Percentiles rank a stretch among this genome's conserved stretches.
Conservation (phyloP, 2,113 vertebrate species). For the Sciurus niger region DNA sequence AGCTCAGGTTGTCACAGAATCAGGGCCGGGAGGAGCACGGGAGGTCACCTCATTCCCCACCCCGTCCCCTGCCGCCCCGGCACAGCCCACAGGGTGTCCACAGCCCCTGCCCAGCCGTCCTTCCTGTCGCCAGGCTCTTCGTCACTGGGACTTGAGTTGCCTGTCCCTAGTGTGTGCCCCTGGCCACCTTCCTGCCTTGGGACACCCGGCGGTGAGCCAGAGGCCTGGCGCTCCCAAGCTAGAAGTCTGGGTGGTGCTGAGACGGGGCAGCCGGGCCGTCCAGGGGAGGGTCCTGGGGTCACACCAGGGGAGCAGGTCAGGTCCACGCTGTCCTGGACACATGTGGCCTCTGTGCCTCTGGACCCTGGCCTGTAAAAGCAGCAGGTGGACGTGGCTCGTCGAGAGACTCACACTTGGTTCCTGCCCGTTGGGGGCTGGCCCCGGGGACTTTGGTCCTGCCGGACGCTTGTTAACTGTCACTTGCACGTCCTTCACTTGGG, state of each 20-base stretch:
- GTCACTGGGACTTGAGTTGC: not conserved
- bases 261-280: rapidly evolving
- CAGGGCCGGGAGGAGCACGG: rapidly evolving
- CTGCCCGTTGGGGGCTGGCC: no score
- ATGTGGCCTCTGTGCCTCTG: not conserved
- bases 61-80: not conserved
- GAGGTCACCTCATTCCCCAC: rapidly evolving
- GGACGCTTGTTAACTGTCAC: rapidly evolving
- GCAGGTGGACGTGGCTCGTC: no score
- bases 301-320: rapidly evolving
- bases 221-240: no score
- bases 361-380: not conserved
- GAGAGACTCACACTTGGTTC: not conserved
- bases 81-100: rapidly evolving
- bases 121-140: not conserved
- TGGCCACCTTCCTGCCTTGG: not conserved
- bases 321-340: not conserved
- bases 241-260: not conserved
- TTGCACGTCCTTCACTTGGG: not conserved
- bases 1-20: not conserved
- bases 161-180: not conserved
- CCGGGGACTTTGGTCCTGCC: not conserved
- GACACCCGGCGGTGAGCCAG: not conserved
- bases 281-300: not conserved
- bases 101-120: not conserved